Base-by-base conservation (phyloP, 2,888 invertebrate genomes). In the Clanis bilineata region DNA sequence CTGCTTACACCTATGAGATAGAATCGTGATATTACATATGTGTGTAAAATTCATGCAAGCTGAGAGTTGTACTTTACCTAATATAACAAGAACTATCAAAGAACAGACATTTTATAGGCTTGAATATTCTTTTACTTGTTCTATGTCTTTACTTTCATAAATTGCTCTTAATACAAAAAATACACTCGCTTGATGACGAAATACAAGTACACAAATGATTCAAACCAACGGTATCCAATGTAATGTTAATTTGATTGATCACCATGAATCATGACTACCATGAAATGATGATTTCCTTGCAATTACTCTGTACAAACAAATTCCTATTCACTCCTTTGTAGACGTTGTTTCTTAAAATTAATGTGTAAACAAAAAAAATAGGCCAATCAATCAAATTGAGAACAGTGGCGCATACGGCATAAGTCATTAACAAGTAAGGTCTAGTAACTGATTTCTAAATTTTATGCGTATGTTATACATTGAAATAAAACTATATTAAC, bases 221-320 rank as follows among this genome's bases (percentile, higher is more conserved):
- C 51, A 51, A 18, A 51, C 9, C 9, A 51, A 32, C 32, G 10
- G 51, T 10, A 51, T 28, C 18, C 51, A 18, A 45, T 32, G 25
- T 47, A 47, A 32, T 18, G 51, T 51, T 32, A 51, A 51, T 51
- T 32, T 51, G 32, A 51, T 32, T 32, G 51, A 51, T 51, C 18
- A 51, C 18, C 25, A 9, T 36, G 36, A 36, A 3, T 32, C 32
- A 28, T 51, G 28, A 28, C 9, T 51, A 51, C 32, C 28, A 51
- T 32, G 32, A 51, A 51, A 18, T 51, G 18, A 51, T 32, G 51
- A 32, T 32, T 51, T 51, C 18, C 28, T 3, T 5, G 18, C 28
- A 51, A 32, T 51, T 51, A 51, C 51, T 51, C 51, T 28, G 28
- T 23, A 47, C 28, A 47, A 47, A 47, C 47, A 47, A 47, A 47